A percentile compares a stretch with the other conserved stretches of the same genome.
Conservation (phyloP, 2,888 invertebrate species). For the Brachypalpus laphriformis region DNA sequence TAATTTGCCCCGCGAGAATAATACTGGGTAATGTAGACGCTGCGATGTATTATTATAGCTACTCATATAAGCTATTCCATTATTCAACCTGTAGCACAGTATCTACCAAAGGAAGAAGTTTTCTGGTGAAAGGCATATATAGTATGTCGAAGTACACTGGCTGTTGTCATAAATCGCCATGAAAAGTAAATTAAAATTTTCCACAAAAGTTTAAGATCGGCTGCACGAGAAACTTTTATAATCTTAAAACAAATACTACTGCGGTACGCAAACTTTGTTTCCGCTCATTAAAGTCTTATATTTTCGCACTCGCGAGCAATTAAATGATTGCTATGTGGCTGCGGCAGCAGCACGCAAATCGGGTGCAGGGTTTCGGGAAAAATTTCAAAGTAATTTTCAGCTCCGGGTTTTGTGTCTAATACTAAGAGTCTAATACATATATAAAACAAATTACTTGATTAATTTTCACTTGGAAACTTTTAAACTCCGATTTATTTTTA, state of each 20-base stretch:
- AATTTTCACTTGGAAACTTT: conserved; percentile 43
- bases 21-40: not conserved
- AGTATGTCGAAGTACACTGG: no score
- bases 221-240: conserved; percentile 33
- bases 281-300: not conserved
- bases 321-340: not conserved
- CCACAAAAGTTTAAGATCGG: conserved; percentile 32
- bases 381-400: not conserved
- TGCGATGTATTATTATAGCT: not conserved
- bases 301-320: conserved; percentile 13
- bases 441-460: conserved; percentile 35
- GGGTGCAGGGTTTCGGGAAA: not conserved
- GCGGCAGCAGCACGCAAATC: not conserved
- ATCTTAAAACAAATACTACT: conserved; percentile 6
- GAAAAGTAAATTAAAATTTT: conserved; percentile 45
- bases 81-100: conserved; percentile 41
- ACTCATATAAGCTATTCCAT: conserved; percentile 6
- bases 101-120: not conserved
- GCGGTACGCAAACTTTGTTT: conserved; percentile 2
- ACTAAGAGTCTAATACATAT: conserved; percentile 8
- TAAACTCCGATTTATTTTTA: conserved; percentile 41
- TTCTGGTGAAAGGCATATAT: not conserved
- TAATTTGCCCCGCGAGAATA: conserved; percentile 45
- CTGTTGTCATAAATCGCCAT: conserved; percentile 12
- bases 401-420: not conserved